Evolutionary conservation across 2,797 vertebrate species (phyloP).

Genomic region (Lutjanus argentimaculatus): DNA sequence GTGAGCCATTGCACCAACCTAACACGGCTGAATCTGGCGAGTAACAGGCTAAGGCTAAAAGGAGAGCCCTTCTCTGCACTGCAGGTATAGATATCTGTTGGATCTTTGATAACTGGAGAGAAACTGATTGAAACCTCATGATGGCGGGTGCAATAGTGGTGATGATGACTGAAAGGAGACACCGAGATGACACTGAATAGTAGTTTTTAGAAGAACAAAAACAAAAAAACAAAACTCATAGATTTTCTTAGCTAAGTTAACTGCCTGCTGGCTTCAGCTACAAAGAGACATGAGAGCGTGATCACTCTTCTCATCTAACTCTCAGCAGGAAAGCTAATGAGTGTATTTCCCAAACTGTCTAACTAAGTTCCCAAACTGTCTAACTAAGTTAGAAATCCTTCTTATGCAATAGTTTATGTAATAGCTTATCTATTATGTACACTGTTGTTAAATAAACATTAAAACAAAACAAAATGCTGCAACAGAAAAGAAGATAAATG

Average conservation of each 20-base stretch:
- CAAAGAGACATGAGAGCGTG: no score
- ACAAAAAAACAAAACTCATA: no score
- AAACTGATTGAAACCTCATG: background rate
- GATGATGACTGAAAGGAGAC: background rate
- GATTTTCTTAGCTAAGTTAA: no score
- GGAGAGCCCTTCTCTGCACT: slow-evolving; percentile 86
- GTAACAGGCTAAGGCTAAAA: slow-evolving; percentile 88
- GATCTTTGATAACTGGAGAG: background rate
- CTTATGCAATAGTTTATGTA: no score
- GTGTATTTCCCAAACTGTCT: no score
- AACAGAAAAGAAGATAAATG: no score
- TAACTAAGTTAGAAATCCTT: no score
- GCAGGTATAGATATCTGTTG: slow-evolving; percentile 68
- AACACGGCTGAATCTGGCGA: slow-evolving; percentile 84
- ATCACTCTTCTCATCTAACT: no score
- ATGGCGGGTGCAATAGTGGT: background rate
- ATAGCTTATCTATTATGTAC: background rate
- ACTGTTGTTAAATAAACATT: background rate
- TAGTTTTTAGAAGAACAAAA: background rate
- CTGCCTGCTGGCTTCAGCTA: no score
- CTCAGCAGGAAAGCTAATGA: no score
- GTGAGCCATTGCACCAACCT: slow-evolving; percentile 86
- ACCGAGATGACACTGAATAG: background rate
- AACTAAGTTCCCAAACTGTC: no score
- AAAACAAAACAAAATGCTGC: background rate